Evolutionary conservation across 2,797 vertebrate species (phyloP), one percentile per base, ranked within the genome.

Genomic region (Phaenicophaeus curvirostris): DNA sequence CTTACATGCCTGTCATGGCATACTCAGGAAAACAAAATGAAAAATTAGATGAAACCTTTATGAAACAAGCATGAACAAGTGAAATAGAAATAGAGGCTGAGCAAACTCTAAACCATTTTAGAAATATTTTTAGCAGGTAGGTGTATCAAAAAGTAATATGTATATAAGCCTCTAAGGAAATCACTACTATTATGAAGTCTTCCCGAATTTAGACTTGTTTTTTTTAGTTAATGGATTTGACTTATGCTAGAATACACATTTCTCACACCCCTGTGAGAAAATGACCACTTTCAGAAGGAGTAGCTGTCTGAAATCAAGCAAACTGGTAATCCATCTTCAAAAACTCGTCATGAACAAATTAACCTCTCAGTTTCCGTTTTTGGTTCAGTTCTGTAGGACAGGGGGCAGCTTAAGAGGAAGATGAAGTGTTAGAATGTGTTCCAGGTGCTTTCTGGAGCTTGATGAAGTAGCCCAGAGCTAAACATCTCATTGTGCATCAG

Each of bases 181-280:
- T 67, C 41, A 78, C 35, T 84, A 5, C 50, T 79, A 8, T 39
- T 82, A 68, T 3, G 24, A 63, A 72, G 44, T 89, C 46, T 83
- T 89, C 37, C 37, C 44, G 79, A 37, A 44, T 78, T 84, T 91
- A n/a, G 31, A 46, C 18, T 85, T 75, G 8, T 5, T 58, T 83
- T 54, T 87, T 24, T 66, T 80, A 73, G 80, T 88, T 82, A 89
- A 86, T 62, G 19, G 30, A 72, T 94, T 84, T 89, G 27, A 87
- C 14, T 90, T 89, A 39, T 0, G 13, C 28, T 37, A 84, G 67
- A 94, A 82, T 75, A 57, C 50, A 86, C 68, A 57, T 76, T 71
- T n/a, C n/a, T n/a, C n/a, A 71, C 15, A 67, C 50, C 37, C 35
- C 42, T 82, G n/a, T 0, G 3, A 90, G 80, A 78, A 90, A 94